These are phyloP conservation scores for Rhinella marina DNA, from an alignment of 2,797 vertebrate species.

Conservation along the genomic window DNA sequence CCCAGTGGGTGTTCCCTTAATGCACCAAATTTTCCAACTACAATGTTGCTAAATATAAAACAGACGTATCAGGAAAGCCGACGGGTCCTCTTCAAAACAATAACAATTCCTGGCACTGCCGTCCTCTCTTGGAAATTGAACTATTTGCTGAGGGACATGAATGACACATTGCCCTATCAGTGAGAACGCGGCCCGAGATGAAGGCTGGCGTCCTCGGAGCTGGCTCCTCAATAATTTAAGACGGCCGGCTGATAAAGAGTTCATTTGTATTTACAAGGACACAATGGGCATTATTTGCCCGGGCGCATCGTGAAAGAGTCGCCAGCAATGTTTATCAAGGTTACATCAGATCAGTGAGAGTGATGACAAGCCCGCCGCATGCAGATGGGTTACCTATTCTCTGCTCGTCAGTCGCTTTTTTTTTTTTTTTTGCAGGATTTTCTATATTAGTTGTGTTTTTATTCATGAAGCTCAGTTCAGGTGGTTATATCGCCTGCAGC, in stretches of 20 bases:
- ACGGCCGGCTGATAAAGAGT: background rate
- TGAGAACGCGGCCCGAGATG: constrained; percentile 7
- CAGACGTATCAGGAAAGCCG: background rate
- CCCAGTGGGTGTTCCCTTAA: too few species aligned
- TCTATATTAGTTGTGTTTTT: constrained; percentile 60
- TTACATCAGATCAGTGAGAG: constrained; percentile 50
- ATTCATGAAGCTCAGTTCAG: constrained; percentile 71
- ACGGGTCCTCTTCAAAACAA: background rate
- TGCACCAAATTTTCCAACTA: too few species aligned
- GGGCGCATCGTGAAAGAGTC: constrained; percentile 64
- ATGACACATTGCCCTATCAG: background rate
- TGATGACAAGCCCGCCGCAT: constrained; percentile 50
- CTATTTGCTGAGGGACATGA: background rate
- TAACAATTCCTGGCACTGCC: background rate
- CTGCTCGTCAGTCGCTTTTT: constrained; percentile 25
- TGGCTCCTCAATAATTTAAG: constrained; percentile 38
- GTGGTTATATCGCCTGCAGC: constrained; percentile 70
- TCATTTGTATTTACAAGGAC: constrained; percentile 53
- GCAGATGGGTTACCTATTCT: constrained; percentile 49
- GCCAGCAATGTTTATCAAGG: constrained; percentile 64
- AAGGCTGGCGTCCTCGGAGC: constrained; percentile 15
- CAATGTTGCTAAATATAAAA: background rate
- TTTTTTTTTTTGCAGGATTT: constrained; percentile 14
- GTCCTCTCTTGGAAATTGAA: background rate
- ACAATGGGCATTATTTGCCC: constrained; percentile 62